Conservation (phyloP, 30 jellyfish, hydroid and myxozoan species). For the Aurelia sp. region DNA sequence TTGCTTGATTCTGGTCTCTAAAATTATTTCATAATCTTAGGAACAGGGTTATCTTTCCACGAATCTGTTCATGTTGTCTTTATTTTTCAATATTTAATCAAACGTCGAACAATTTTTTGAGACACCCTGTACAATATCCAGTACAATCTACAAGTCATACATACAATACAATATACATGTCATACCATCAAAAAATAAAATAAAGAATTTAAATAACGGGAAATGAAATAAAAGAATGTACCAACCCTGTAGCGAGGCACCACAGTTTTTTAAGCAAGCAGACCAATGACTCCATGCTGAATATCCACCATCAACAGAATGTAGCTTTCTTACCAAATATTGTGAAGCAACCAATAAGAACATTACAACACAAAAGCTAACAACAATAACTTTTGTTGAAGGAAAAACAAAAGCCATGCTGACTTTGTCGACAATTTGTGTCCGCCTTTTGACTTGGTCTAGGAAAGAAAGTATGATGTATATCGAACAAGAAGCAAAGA, state of each 20-base stretch:
- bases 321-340: constrained; percentile 13
- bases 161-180: no score
- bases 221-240: not conserved
- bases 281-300: constrained; percentile 81
- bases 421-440: not conserved
- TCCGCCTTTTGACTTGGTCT: not conserved
- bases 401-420: constrained; percentile 49
- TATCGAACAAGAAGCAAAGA: no score
- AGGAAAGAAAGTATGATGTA: not conserved
- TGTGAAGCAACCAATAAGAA: constrained; percentile 31
- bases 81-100: no score
- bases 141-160: no score
- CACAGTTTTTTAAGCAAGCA: constrained; percentile 41
- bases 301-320: constrained; percentile 83
- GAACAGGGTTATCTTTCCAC: no score
- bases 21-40: no score
- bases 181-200: no score
- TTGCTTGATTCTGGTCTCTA: no score
- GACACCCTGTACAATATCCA: no score
- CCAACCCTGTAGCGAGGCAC: constrained; percentile 35
- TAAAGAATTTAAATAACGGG: no score
- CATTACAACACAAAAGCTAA: constrained; percentile 5
- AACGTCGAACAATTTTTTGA: no score
- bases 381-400: not conserved
- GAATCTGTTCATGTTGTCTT: no score